These are phyloP conservation scores for Ashinkailepas kermadecensis DNA, from an alignment of 2,888 invertebrate genomes.

Conservation along the genomic window DNA sequence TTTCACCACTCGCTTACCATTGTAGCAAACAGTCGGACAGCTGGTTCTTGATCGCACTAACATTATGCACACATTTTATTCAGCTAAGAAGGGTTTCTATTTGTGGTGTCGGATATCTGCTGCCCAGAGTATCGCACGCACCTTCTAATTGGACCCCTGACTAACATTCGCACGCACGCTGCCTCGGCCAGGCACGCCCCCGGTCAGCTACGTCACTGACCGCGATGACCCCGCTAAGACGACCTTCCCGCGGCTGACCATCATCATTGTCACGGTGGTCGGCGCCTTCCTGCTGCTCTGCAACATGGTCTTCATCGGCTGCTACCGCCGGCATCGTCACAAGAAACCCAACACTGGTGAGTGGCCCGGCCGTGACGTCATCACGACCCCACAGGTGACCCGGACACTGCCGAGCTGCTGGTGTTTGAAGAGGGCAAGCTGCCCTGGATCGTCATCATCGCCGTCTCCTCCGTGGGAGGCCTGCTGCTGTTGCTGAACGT, in stretches of 20 bases:
- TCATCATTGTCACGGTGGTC: neutral
- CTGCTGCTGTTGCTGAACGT: constrained; percentile 45
- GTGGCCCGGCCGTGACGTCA: neutral
- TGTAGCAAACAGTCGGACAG: too few species aligned
- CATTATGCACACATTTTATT: too few species aligned
- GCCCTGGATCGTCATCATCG: constrained; percentile 81
- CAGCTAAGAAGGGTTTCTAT: too few species aligned
- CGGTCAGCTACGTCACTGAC: constrained; percentile 16
- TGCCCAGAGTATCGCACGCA: too few species aligned
- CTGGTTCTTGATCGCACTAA: too few species aligned
- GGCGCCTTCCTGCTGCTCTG: constrained; percentile 65
- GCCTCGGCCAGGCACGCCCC: neutral
- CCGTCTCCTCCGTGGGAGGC: constrained; percentile 66
- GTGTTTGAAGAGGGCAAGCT: constrained; percentile 64
- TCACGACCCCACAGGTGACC: neutral
- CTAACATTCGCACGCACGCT: neutral
- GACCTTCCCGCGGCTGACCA: constrained; percentile 55
- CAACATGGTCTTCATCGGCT: constrained; percentile 69
- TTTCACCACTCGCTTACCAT: too few species aligned
- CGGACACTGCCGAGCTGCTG: neutral
- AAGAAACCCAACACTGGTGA: constrained; percentile 38
- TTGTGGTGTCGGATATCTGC: too few species aligned
- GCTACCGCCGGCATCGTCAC: constrained; percentile 65
- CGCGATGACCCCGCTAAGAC: neutral
- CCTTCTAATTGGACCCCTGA: too few species aligned